Conservation (phyloP, 2,797 vertebrate species). For the Acropternis orthonyx region DNA sequence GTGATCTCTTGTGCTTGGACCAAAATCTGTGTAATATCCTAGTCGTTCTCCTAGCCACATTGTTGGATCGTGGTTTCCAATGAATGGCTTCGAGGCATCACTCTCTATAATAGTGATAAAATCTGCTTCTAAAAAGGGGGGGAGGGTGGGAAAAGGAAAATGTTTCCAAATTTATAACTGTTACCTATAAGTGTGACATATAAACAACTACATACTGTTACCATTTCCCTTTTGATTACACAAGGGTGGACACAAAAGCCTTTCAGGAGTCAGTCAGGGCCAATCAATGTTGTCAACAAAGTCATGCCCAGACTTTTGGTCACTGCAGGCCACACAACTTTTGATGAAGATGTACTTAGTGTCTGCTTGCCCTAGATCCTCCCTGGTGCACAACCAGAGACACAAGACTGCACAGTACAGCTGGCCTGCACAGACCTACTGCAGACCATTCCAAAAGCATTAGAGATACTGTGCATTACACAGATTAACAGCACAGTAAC, state of each 20-base stretch:
- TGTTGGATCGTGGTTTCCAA: conserved; percentile 76
- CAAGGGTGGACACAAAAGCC: background rate
- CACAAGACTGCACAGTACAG: background rate
- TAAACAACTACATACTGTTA: background rate
- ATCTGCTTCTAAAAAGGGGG: conserved; percentile 64
- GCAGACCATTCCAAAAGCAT: background rate
- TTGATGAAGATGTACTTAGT: background rate
- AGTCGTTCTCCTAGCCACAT: conserved; percentile 77
- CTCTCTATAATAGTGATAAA: conserved; percentile 80
- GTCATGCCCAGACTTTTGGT: background rate
- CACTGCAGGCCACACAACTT: background rate
- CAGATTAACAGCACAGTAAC: background rate
- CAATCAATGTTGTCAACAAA: background rate
- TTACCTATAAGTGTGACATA: background rate
- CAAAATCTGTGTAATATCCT: conserved; percentile 80
- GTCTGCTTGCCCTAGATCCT: background rate
- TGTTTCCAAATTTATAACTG: background rate
- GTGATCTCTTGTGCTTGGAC: conserved; percentile 78
- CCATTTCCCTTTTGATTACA: background rate
- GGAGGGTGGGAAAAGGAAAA: background rate
- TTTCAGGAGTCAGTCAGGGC: background rate
- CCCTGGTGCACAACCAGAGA: background rate
- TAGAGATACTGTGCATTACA: accelerated
- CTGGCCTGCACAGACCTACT: background rate
- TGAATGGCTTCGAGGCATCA: conserved; percentile 76